Percentiles rank a stretch among this genome's conserved stretches.
Evolutionary conservation across 2,797 vertebrate genomes (phyloP).

Genomic region (Cygnus olor): DNA sequence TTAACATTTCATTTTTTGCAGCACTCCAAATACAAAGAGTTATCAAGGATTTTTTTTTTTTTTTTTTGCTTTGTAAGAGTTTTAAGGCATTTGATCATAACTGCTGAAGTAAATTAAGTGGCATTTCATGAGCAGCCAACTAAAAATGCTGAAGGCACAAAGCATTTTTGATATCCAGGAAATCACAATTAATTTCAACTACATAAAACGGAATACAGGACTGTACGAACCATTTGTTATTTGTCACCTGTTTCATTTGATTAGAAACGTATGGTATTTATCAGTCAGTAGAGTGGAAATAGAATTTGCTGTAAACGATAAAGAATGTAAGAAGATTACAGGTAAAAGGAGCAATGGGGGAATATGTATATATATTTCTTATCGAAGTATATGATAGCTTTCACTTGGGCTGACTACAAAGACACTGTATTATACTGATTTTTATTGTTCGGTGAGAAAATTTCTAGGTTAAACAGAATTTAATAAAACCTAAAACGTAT

Average conservation of each 20-base stretch:
- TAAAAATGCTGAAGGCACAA: slow-evolving; percentile 46
- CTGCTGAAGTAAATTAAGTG: slow-evolving; percentile 59
- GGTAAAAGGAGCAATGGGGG: neutral
- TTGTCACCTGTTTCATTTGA: slow-evolving; percentile 62
- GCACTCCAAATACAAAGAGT: slow-evolving; percentile 43
- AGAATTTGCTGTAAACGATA: slow-evolving; percentile 31
- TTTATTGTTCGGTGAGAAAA: neutral
- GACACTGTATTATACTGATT: neutral
- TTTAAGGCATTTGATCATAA: slow-evolving; percentile 59
- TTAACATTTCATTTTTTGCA: slow-evolving; percentile 66
- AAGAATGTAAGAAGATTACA: slow-evolving; percentile 25
- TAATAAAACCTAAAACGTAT: neutral
- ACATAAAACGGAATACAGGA: slow-evolving; percentile 7
- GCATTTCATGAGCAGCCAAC: slow-evolving; percentile 63
- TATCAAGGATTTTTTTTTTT: slow-evolving; percentile 2
- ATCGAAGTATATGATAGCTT: slow-evolving; percentile 22
- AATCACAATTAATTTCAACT: slow-evolving; percentile 46
- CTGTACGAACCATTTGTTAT: slow-evolving; percentile 36
- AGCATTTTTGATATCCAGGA: slow-evolving; percentile 4
- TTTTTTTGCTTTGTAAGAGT: neutral
- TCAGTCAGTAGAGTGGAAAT: slow-evolving; percentile 45
- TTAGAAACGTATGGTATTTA: slow-evolving; percentile 48
- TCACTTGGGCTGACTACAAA: neutral
- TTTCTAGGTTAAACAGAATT: slow-evolving; percentile 8
- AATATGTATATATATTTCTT: neutral